phyloP scores from a whole-genome alignment of 2,797 vertebrate genomes.

The Sarcoramphus papa region DNA sequence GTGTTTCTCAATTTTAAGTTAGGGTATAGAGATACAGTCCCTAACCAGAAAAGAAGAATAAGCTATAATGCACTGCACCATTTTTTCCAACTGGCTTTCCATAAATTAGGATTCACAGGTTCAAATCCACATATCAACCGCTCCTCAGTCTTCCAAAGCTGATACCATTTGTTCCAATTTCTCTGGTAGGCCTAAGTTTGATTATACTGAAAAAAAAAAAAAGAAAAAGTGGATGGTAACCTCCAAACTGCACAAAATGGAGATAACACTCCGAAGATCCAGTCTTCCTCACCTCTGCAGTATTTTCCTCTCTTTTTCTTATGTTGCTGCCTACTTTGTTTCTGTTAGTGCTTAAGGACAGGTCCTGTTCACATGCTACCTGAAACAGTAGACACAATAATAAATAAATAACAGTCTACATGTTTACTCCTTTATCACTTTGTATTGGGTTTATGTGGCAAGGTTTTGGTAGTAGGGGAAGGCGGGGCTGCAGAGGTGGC shows the following conservation, averaged over 20 bases:
- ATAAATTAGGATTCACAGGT: neutral
- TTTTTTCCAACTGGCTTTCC: neutral
- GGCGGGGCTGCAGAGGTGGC: accelerated
- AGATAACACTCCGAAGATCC: neutral
- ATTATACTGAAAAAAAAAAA: neutral
- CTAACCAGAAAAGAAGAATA: neutral
- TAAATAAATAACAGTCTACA: neutral
- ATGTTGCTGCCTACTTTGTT: neutral
- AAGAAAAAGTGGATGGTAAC: no score
- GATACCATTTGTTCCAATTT: neutral
- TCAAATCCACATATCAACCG: neutral
- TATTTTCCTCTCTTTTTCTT: neutral
- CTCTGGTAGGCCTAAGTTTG: neutral
- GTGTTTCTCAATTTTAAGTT: neutral
- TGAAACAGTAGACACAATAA: neutral
- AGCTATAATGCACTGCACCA: accelerated
- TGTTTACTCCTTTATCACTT: neutral
- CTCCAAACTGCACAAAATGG: neutral
- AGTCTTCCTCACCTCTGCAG: accelerated
- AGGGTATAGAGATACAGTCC: neutral
- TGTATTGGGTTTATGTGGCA: neutral
- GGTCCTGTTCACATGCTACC: neutral
- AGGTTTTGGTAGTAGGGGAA: neutral
- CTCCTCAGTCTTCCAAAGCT: neutral
- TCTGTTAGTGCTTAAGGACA: neutral